Evolutionary conservation across 1,140 invertebrate genomes (phyloP).

Genomic region (Cotesia chilonis): DNA sequence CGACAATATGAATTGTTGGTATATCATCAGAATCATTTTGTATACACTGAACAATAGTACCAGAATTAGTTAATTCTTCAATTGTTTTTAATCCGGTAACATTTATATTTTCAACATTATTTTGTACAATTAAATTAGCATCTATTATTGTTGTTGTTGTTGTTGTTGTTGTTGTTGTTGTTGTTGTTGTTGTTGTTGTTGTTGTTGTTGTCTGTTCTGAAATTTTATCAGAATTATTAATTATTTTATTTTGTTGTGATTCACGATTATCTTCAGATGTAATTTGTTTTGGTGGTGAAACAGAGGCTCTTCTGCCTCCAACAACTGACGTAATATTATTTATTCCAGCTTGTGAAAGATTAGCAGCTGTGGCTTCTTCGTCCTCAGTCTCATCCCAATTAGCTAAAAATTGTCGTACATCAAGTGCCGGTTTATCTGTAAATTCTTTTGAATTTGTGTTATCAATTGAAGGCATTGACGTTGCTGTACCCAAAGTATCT

Average conservation of each 20-base stretch:
- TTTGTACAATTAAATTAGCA: slow-evolving; percentile 11
- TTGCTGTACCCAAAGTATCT: slow-evolving; percentile 27
- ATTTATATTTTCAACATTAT: slow-evolving; percentile 31
- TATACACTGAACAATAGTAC: slow-evolving; percentile 54
- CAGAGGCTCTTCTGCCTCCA: slow-evolving; percentile 40
- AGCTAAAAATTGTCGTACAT: slow-evolving; percentile 63
- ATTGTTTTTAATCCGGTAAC: slow-evolving; percentile 24
- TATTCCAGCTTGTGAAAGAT: slow-evolving; percentile 41
- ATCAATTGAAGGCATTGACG: slow-evolving; percentile 33
- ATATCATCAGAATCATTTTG: slow-evolving; percentile 53
- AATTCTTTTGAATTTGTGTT: slow-evolving; percentile 51
- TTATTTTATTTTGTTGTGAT: slow-evolving; percentile 1
- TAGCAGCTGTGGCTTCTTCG: slow-evolving; percentile 52
- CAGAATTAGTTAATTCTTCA: slow-evolving; percentile 41
- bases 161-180: too few relatives aligned
- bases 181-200: too few relatives aligned
- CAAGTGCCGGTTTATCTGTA: slow-evolving; percentile 59
- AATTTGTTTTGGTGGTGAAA: slow-evolving; percentile 9
- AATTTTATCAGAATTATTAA: slow-evolving; percentile 2
- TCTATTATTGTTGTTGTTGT: neutral
- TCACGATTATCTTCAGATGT: too few relatives aligned
- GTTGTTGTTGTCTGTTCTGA: neutral
- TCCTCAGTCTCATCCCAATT: slow-evolving; percentile 65
- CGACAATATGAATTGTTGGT: slow-evolving; percentile 63
- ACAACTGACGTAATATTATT: slow-evolving; percentile 49